Base-by-base conservation (phyloP, 2,797 vertebrate genomes). In the Mormyrops boulengeri region DNA sequence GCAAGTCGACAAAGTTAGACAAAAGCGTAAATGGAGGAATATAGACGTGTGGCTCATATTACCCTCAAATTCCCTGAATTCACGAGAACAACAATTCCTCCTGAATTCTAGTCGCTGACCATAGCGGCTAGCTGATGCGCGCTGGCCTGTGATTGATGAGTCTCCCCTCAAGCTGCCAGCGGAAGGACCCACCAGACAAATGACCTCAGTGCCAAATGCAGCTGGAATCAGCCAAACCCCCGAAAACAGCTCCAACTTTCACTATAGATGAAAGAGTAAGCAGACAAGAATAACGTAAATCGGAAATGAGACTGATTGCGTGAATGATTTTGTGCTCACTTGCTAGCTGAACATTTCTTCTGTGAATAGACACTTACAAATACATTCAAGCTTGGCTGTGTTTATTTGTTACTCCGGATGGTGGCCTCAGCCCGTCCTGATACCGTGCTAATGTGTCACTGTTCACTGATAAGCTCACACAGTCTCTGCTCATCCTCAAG, bases 151-250 rank as follows among this genome's bases (percentile, higher is more conserved):
- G n/a, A 88, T 30, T 73, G 52, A 47, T 88, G 88, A 6, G 14
- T 14, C 49, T 88, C 49, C 26, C 26, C 14, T 22, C 26, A 22
- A 73, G 9, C 66, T 17, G 11, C 19, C 60, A 66, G 12, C 22
- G 3, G 19, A 77, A 73, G 2, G 22, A 41, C 5, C 17, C 2
- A 3, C 22, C 19, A 88, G 26, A 77, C 47, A 52, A 22, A 88
- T 88, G 88, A 77, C 62, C 88, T 77, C 22, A 60, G 38, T 47
- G 9, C 30, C 87, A 88, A 49, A 88, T 34, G 30, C 87, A 88
- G 44, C 12, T 66, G 55, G 9, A 57, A 69, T 49, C 44, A 26
- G 87, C 12, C 22, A 73, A 26, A 26, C 14, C n/a, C n/a, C 34
- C 55, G n/a, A 69, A 85, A 50, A 49, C 22, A 30, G 26, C 85